Percentiles rank a stretch among this genome's conserved stretches.
These are phyloP conservation scores for Nerophis ophidion DNA, from an alignment of 2,113 vertebrate species.

Conservation along the genomic window DNA sequence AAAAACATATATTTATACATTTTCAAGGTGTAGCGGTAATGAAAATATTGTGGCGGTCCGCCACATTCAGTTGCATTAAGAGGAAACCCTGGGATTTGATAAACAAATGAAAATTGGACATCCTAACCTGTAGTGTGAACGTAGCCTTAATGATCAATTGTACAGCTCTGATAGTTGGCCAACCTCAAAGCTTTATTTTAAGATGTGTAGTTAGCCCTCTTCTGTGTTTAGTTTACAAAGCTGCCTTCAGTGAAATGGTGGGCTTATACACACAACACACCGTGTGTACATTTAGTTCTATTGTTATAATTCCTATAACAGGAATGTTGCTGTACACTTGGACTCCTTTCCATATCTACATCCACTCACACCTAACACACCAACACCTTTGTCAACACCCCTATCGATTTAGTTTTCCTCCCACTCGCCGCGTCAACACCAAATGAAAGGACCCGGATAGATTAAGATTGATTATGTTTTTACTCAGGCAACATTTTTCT, in stretches of 20 bases:
- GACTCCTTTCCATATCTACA: conserved; percentile 3
- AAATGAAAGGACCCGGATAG: conserved; percentile 29
- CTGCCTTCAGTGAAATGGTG: not conserved
- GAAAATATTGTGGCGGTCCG: too few relatives aligned
- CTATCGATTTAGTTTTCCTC: conserved; percentile 30
- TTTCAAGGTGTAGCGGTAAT: too few relatives aligned
- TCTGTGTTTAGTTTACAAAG: too few relatives aligned
- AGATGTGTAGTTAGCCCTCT: too few relatives aligned
- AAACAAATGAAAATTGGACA: too few relatives aligned
- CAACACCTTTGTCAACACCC: conserved; percentile 31
- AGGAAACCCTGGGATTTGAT: too few relatives aligned
- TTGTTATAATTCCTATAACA: conserved; percentile 10
- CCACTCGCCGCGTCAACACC: conserved; percentile 20
- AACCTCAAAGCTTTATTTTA: too few relatives aligned
- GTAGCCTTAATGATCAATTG: too few relatives aligned
- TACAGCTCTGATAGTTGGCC: too few relatives aligned
- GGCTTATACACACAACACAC: not conserved
- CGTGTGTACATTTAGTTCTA: not conserved
- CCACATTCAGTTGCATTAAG: too few relatives aligned
- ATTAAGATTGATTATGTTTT: conserved; percentile 47
- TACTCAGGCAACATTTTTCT: conserved; percentile 20
- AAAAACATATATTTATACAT: too few relatives aligned
- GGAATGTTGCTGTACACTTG: conserved; percentile 30
- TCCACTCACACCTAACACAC: conserved; percentile 19
- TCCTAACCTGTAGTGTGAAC: too few relatives aligned